A percentile compares a stretch with the other conserved stretches of the same genome.
These are phyloP conservation scores for Saccopteryx bilineata DNA, from an alignment of 2,113 vertebrate genomes.

Conservation along the genomic window DNA sequence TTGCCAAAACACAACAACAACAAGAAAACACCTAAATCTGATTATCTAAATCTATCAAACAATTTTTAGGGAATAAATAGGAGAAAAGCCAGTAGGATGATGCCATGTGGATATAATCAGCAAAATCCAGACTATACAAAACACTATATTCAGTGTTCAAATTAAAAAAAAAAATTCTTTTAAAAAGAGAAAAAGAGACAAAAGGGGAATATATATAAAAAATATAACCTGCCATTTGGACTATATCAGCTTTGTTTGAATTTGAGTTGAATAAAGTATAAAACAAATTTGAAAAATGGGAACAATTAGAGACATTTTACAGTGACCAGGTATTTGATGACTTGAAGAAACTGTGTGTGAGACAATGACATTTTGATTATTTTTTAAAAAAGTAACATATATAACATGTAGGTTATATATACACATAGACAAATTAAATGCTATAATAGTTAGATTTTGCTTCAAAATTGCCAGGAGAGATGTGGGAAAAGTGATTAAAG, in stretches of 20 bases:
- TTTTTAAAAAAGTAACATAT: neutral
- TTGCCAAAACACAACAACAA: neutral
- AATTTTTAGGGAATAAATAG: neutral
- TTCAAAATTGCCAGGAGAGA: neutral
- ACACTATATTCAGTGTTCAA: neutral
- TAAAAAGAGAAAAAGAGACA: neutral
- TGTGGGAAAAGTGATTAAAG: neutral
- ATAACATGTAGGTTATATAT: neutral
- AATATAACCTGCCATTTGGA: neutral
- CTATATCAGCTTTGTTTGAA: neutral
- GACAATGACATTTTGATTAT: neutral
- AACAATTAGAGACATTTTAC: neutral
- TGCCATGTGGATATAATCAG: neutral
- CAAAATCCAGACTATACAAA: neutral
- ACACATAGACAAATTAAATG: neutral
- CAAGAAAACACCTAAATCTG: neutral
- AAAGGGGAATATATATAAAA: neutral
- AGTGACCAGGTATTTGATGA: neutral
- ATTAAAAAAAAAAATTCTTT: neutral
- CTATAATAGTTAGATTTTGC: neutral
- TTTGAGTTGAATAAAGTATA: constrained; percentile 44
- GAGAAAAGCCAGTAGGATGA: neutral
- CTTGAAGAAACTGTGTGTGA: neutral
- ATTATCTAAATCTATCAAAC: neutral
- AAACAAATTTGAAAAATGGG: neutral